Percentiles rank a stretch among this genome's conserved stretches.
Evolutionary conservation across 1,140 invertebrate species (phyloP).

Genomic region (Caerostris darwini): DNA sequence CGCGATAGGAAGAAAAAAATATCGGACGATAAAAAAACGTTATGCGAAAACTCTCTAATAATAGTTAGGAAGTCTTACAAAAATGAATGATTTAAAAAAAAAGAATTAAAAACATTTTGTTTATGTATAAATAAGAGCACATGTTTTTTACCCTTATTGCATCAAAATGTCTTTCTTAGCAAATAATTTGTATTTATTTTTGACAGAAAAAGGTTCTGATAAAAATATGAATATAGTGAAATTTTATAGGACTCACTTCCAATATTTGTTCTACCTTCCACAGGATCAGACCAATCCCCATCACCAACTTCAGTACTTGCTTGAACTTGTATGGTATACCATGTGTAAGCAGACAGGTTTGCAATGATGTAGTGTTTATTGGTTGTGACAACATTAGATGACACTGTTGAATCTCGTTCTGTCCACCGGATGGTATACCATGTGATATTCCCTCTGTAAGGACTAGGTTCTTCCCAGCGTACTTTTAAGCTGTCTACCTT

Average conservation of each 20-base stretch:
- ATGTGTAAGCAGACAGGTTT: constrained; percentile 80
- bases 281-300: constrained; percentile 81
- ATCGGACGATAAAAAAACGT: too few species aligned
- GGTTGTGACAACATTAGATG: background rate
- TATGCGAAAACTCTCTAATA: too few species aligned
- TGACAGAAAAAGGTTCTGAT: background rate
- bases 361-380: background rate
- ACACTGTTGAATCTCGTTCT: too few species aligned
- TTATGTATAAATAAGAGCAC: too few species aligned
- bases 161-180: too few species aligned
- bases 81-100: too few species aligned
- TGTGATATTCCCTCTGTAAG: background rate
- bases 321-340: constrained; percentile 82
- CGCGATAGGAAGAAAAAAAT: too few species aligned
- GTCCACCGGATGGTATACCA: background rate
- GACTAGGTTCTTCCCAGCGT: background rate
- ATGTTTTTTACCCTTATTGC: too few species aligned
- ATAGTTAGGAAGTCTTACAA: too few species aligned
- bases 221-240: background rate
- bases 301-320: constrained; percentile 82
- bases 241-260: constrained; percentile 36
- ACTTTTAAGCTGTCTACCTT: background rate
- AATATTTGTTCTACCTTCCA: constrained; percentile 79
- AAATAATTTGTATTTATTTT: too few species aligned
- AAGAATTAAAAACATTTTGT: too few species aligned